Evolutionary conservation across 2,113 vertebrate genomes (phyloP).

Genomic region (Macheiramphus alcinus): DNA sequence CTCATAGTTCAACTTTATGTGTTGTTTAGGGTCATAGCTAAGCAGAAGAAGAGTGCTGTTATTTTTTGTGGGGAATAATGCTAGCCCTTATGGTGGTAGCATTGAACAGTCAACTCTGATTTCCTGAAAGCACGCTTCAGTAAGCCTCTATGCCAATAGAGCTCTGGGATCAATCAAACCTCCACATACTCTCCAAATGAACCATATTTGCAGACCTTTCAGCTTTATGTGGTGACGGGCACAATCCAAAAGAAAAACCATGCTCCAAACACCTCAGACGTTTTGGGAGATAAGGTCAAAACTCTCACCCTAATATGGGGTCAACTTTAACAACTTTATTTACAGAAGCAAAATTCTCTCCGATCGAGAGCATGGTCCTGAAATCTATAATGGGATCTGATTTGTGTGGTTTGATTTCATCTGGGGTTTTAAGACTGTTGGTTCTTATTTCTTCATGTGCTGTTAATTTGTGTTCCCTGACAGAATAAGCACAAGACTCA

Average conservation of each 20-base stretch:
- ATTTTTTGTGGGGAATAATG: background rate
- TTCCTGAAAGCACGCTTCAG: background rate
- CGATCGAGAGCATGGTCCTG: background rate
- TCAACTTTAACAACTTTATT: conserved; percentile 9
- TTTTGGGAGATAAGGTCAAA: background rate
- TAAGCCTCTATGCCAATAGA: background rate
- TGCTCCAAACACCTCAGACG: background rate
- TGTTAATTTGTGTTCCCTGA: conserved; percentile 5
- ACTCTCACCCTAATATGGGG: background rate
- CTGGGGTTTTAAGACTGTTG: conserved; percentile 2
- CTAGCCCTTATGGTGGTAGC: background rate
- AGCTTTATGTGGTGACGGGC: background rate
- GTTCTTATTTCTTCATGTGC: conserved; percentile 13
- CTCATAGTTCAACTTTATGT: background rate
- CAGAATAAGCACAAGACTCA: conserved; percentile 30
- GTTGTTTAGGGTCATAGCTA: background rate
- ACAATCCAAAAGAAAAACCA: background rate
- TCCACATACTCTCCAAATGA: background rate
- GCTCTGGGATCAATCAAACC: background rate
- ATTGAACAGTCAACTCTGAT: background rate
- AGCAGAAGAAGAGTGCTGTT: background rate
- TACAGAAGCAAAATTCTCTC: background rate
- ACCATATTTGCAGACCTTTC: background rate
- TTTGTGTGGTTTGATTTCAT: background rate
- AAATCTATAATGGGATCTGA: background rate